Conservation (phyloP, 2,888 invertebrate species). For the Maniola hyperantus region DNA sequence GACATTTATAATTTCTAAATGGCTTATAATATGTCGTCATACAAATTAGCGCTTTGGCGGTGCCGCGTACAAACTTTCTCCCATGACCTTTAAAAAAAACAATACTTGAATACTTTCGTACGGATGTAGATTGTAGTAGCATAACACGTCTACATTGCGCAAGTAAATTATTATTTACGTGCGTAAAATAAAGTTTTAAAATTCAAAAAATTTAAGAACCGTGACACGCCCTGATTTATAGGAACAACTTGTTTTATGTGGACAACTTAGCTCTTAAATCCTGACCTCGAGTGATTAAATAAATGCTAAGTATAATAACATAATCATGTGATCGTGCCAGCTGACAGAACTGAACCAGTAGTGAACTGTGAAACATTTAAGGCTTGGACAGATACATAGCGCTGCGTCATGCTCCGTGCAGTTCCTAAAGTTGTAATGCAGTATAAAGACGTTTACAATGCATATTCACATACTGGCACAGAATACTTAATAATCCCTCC, state of each 20-base stretch:
- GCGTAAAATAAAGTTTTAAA: background rate
- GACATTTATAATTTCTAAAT: no score
- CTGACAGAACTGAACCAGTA: slow-evolving; percentile 27
- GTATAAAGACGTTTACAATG: no score
- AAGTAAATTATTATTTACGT: background rate
- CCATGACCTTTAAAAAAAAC: no score
- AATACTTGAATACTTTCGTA: background rate
- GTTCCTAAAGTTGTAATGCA: background rate
- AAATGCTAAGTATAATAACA: slow-evolving; percentile 16
- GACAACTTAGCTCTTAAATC: slow-evolving; percentile 7
- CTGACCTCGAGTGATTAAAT: slow-evolving; percentile 21
- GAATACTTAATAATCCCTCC: no score
- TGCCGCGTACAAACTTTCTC: no score
- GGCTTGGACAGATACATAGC: background rate
- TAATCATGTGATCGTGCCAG: slow-evolving; percentile 22
- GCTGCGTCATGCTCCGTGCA: background rate
- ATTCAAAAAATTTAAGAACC: background rate
- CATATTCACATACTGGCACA: no score
- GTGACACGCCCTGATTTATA: background rate
- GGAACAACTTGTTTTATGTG: background rate
- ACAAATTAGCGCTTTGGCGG: no score
- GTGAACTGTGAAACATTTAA: background rate
- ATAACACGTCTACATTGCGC: background rate
- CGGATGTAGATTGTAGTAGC: background rate
- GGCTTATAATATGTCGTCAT: no score